These are phyloP conservation scores for Ectemnius cavifrons DNA, from an alignment of 2,888 invertebrate genomes.

Conservation along the genomic window DNA sequence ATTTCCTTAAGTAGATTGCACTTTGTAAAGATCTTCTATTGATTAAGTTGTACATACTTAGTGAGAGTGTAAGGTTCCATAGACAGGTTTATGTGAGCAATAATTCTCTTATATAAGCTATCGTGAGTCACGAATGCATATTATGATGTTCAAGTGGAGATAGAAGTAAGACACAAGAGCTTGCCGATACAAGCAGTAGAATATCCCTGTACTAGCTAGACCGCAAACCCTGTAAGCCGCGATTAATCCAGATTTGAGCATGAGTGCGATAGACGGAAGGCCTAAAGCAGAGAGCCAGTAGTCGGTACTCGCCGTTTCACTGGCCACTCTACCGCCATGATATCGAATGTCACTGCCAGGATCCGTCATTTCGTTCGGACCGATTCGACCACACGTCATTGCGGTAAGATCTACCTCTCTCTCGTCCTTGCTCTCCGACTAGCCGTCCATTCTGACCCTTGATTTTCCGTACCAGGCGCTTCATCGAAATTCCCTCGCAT, in stretches of 20 bases:
- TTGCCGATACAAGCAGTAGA: too few relatives aligned
- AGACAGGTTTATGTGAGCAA: too few relatives aligned
- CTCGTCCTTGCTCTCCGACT: too few relatives aligned
- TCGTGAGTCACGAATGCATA: too few relatives aligned
- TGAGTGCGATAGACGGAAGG: slow-evolving; percentile 64
- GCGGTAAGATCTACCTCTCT: slow-evolving; percentile 73
- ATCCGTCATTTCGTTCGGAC: slow-evolving; percentile 77
- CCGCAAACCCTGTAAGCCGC: slow-evolving; percentile 48
- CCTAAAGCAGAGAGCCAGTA: slow-evolving; percentile 18
- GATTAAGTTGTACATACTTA: too few relatives aligned
- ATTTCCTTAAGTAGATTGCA: too few relatives aligned
- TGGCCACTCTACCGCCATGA: slow-evolving; percentile 70
- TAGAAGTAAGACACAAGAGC: too few relatives aligned
- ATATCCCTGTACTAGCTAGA: neutral
- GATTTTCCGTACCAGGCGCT: slow-evolving; percentile 72
- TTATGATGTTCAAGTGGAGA: too few relatives aligned
- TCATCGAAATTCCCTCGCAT: slow-evolving; percentile 66
- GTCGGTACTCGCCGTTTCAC: slow-evolving; percentile 59
- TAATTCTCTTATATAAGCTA: too few relatives aligned
- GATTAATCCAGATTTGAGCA: slow-evolving; percentile 63
- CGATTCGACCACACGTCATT: slow-evolving; percentile 77
- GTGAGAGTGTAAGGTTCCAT: too few relatives aligned
- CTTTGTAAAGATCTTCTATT: too few relatives aligned
- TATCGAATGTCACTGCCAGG: slow-evolving; percentile 78
- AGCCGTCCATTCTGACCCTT: slow-evolving; percentile 66